These are phyloP conservation scores for Coptotermes formosanus DNA, from an alignment of 1,140 invertebrate genomes.

Conservation along the genomic window DNA sequence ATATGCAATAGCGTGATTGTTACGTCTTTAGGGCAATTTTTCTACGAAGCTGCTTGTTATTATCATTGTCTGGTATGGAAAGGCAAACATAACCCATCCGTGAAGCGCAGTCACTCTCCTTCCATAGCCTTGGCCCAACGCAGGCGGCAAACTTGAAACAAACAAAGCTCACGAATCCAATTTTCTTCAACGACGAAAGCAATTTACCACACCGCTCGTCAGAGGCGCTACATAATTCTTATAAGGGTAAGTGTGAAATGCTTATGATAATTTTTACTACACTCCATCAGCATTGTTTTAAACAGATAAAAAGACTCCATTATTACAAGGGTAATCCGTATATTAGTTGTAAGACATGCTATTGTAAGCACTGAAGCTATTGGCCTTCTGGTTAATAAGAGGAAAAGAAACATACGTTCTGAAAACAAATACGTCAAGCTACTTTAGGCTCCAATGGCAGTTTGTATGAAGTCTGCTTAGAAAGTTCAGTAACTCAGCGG, in stretches of 20 bases:
- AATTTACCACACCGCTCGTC: background rate
- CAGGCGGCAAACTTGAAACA: background rate
- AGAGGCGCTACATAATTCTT: background rate
- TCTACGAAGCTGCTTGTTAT: background rate
- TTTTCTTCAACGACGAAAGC: background rate
- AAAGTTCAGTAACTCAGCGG: too few relatives aligned
- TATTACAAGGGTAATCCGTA: background rate
- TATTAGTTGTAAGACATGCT: background rate
- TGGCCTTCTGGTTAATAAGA: background rate
- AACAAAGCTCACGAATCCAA: background rate
- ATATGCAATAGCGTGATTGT: background rate
- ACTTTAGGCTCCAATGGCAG: too few relatives aligned
- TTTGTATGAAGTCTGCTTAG: too few relatives aligned
- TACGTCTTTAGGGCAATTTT: background rate
- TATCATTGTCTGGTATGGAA: slow-evolving; percentile 19
- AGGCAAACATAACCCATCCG: background rate
- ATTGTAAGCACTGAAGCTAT: background rate
- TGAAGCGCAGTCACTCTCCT: background rate
- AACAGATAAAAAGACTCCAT: background rate
- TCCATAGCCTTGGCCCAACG: background rate
- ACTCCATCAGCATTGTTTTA: background rate
- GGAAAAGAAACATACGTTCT: background rate
- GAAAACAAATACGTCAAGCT: too few relatives aligned
- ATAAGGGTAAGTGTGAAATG: slow-evolving; percentile 1
- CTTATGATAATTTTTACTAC: slow-evolving; percentile 10